These are phyloP conservation scores for Tichodroma muraria DNA, from an alignment of 2,113 vertebrate species.

Conservation along the genomic window DNA sequence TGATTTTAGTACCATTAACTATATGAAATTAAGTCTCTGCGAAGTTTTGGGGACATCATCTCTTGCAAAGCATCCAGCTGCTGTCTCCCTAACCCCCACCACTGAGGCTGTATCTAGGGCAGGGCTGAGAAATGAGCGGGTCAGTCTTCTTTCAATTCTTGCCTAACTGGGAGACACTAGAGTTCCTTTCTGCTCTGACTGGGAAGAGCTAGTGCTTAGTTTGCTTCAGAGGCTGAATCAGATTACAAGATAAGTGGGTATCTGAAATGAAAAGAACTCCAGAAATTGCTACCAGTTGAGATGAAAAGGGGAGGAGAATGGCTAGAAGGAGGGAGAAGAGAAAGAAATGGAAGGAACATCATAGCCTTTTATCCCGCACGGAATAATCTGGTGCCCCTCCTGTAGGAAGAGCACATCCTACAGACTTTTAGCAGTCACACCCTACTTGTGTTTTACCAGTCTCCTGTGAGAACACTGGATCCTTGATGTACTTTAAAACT, in stretches of 20 bases:
- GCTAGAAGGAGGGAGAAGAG: background rate
- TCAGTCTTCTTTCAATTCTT: background rate
- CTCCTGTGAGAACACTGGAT: background rate
- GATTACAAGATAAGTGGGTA: slow-evolving; percentile 55
- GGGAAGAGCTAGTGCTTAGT: background rate
- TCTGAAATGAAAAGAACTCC: slow-evolving; percentile 24
- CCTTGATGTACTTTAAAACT: background rate
- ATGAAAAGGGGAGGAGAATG: background rate
- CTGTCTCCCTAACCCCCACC: background rate
- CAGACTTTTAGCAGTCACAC: no score
- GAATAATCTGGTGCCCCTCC: background rate
- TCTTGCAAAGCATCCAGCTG: background rate
- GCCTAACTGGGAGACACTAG: background rate
- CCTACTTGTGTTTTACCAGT: background rate
- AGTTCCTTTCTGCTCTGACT: background rate
- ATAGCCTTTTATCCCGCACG: background rate
- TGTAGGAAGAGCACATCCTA: no score
- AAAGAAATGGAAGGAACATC: background rate
- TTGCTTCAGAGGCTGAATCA: slow-evolving; percentile 45
- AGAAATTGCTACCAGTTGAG: slow-evolving; percentile 9
- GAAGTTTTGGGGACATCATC: background rate
- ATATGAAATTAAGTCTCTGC: background rate
- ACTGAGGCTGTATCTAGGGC: background rate
- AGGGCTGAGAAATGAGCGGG: background rate
- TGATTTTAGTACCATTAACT: background rate